Evolutionary conservation across 2,113 vertebrate species (phyloP), one percentile per base, ranked within the genome.

Genomic region (Sander lucioperca): DNA sequence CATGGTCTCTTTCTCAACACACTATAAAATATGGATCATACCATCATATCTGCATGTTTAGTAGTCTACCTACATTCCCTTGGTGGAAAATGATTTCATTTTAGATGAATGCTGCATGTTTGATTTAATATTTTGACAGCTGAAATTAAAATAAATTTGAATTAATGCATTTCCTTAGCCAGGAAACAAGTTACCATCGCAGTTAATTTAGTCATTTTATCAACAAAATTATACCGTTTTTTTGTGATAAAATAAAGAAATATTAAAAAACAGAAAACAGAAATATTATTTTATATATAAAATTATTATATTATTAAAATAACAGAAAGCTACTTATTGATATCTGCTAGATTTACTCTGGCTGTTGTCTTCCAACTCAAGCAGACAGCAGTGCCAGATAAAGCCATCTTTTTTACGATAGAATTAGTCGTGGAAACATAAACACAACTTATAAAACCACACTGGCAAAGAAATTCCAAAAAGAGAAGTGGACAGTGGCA

Each of bases 371-470:
- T 66, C 68, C 45, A 33, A 47, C 43, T 23, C 16, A 13, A 51
- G 67, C 47, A 63, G n/a, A 75, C 19, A 72, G 33, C 63, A 12
- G 12, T 3, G 67, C 53, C 71, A 64, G 14, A 73, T 65, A 25
- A 33, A 75, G 54, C 45, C 69, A 63, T 74, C 50, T 64, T 67
- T 30, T 57, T 82, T 51, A 43, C 67, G 59, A 78, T 19, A 5
- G 27, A 75, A 77, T 59, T 59, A 61, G 30, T 57, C 8, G n/a
- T 27, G 64, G 54, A 77, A 75, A 70, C 53, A 67, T 65, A 72
- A 86, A 69, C 53, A 69, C 63, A 69, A 45, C 59, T 57, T 56
- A 79, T 64, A 66, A 82, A 75, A 70, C 47, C 61, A 63, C 39
- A 39, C 39, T 11, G 50, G 54, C n/a, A 27, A 50, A 78, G 58